Percentiles rank a stretch among this genome's conserved stretches.
phyloP scores from a whole-genome alignment of 1,140 invertebrate genomes.

The Dendrolimus punctatus region DNA sequence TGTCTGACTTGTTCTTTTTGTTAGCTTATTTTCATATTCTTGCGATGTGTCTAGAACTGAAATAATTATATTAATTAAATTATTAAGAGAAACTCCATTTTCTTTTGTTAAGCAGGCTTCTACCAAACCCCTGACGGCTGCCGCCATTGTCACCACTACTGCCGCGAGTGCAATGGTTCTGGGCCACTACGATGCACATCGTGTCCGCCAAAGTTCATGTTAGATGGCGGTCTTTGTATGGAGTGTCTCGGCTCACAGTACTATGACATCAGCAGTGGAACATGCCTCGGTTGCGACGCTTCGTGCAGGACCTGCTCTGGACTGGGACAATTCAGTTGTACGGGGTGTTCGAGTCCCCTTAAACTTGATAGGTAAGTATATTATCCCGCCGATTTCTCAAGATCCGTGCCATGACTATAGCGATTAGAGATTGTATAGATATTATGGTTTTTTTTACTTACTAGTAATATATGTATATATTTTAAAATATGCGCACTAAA shows the following conservation, averaged over 20 bases:
- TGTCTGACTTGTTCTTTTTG: no score
- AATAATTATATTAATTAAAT: no score
- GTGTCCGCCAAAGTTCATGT: constrained; percentile 80
- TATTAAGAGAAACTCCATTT: neutral
- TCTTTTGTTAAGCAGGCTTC: constrained; percentile 67
- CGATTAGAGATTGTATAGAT: no score
- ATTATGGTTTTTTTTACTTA: no score
- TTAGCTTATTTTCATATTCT: neutral
- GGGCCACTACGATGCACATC: constrained; percentile 82
- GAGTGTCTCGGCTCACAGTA: constrained; percentile 82
- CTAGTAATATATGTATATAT: no score
- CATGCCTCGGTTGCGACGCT: constrained; percentile 78
- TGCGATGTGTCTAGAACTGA: no score
- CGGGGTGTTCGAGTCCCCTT: constrained; percentile 76
- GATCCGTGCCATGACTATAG: no score
- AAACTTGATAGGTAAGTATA: constrained; percentile 73
- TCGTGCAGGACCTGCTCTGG: constrained; percentile 81
- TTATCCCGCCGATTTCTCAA: no score
- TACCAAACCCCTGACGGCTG: constrained; percentile 85
- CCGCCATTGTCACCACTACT: constrained; percentile 88
- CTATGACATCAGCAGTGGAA: constrained; percentile 78
- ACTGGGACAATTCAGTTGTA: constrained; percentile 79
- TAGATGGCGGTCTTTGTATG: constrained; percentile 82
- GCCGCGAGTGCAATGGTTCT: constrained; percentile 84
- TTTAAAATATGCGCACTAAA: no score